Percentiles rank a stretch among this genome's conserved stretches.
phyloP scores from a whole-genome alignment of 2,113 vertebrate species.

The Chiloscyllium plagiosum region DNA sequence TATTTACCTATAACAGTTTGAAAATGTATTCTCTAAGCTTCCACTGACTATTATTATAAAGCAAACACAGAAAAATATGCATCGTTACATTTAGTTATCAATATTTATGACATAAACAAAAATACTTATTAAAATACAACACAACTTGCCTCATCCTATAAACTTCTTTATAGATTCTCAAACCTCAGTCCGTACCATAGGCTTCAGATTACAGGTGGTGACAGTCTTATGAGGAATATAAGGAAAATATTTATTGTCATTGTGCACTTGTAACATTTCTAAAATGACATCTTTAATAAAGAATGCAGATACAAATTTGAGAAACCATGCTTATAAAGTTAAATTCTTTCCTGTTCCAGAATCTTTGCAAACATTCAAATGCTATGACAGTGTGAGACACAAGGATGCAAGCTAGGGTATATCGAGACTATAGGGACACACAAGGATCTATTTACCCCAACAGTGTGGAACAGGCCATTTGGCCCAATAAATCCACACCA shows the following conservation, averaged over 20 bases:
- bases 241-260: not conserved
- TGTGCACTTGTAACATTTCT: not conserved
- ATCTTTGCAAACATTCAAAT: not conserved
- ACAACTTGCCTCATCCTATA: not conserved
- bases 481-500: too few relatives aligned
- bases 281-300: too few relatives aligned
- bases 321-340: not conserved
- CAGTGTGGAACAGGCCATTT: too few relatives aligned
- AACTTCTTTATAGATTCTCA: not conserved
- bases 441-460: too few relatives aligned
- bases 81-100: not conserved
- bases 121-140: not conserved
- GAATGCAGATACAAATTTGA: not conserved
- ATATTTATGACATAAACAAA: not conserved
- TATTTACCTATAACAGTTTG: not conserved
- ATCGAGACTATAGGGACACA: too few relatives aligned
- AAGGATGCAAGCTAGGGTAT: too few relatives aligned
- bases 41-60: not conserved
- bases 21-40: not conserved
- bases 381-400: too few relatives aligned
- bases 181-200: not conserved
- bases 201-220: not conserved
- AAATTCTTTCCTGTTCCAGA: not conserved
- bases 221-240: not conserved
- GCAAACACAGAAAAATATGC: not conserved